Evolutionary conservation across 2,888 invertebrate species (phyloP), one percentile per base, ranked within the genome.

Genomic region (Lepidocyrtinus sp.): DNA sequence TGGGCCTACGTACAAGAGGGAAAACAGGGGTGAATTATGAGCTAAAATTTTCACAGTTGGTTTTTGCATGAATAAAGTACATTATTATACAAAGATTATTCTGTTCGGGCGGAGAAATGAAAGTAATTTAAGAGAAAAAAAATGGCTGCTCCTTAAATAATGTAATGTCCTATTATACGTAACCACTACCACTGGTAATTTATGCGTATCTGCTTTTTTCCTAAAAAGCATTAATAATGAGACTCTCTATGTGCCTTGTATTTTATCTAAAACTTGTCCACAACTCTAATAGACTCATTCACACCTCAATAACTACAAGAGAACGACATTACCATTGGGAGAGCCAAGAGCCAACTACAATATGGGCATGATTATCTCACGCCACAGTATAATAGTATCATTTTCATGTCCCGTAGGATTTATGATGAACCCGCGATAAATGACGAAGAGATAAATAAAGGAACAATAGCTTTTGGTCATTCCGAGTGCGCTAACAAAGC

Each of bases 211-310:
- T 27, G n/a, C 65, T 65, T 5, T 12, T 65, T 24, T 59, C 59
- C 21, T 59, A 59, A n/a, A n/a, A 59, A 59, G 59, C 21, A 59
- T 59, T 59, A 3, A 17, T 59, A 59, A n/a, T 59, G 17, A 21
- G 59, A 3, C 5, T 21, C 22, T 17, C 5, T 59, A 7, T 59
- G 7, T 9, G 15, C 46, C 46, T 15, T 36, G 36, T 36, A 36
- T 59, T 17, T 59, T 59, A 59, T 59, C 12, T 63, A n/a, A 63
- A 70, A 63, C 77, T 55, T 82, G 69, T 82, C 79, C 69, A 63
- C 70, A 74, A 26, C 26, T 70, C 75, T 85, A 86, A 84, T 85
- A 83, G 84, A 84, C 84, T 84, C 84, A 86, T 86, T 85, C 84
- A 86, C 86, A 86, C 86, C 84, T 84, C 79, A 36, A 76, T 80